Conservation (phyloP, 2,888 invertebrate species). For the Pristionchus japonicus region DNA sequence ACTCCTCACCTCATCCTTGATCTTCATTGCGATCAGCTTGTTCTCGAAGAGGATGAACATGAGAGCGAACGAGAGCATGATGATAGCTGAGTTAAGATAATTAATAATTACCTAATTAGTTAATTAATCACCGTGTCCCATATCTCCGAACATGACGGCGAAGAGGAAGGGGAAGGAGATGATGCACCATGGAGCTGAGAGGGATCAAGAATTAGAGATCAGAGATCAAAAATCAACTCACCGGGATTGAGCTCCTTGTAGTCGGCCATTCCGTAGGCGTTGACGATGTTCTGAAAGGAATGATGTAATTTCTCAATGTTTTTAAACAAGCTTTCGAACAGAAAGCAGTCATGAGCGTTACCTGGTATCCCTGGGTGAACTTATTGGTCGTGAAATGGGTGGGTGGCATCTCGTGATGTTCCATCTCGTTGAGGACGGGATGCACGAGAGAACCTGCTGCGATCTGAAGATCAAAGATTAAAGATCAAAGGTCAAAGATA, state of each 20-base stretch:
- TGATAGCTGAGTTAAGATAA: slow-evolving; percentile 77
- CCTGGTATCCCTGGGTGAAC: slow-evolving; percentile 93
- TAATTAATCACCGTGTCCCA: slow-evolving; percentile 84
- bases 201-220: slow-evolving; percentile 31
- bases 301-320: not conserved
- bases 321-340: not conserved
- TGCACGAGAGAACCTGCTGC: slow-evolving; percentile 93
- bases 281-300: slow-evolving; percentile 42
- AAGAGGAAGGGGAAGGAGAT: slow-evolving; percentile 98
- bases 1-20: slow-evolving; percentile 64
- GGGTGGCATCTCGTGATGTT: slow-evolving; percentile 86
- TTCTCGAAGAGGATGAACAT: slow-evolving; percentile 97
- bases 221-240: not conserved
- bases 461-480: slow-evolving; percentile 81
- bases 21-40: slow-evolving; percentile 79
- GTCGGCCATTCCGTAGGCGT: slow-evolving; percentile 43
- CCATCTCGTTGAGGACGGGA: slow-evolving; percentile 95
- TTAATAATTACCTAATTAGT: not conserved
- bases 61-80: slow-evolving; percentile 91
- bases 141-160: slow-evolving; percentile 98
- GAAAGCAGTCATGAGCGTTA: not conserved
- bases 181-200: slow-evolving; percentile 90
- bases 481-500: not conserved
- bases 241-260: slow-evolving; percentile 46
- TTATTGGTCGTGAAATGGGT: slow-evolving; percentile 96